A percentile compares a stretch with the other conserved stretches of the same genome.
Conservation (phyloP, 2,113 vertebrate species). For the Percopsis transmontana region DNA sequence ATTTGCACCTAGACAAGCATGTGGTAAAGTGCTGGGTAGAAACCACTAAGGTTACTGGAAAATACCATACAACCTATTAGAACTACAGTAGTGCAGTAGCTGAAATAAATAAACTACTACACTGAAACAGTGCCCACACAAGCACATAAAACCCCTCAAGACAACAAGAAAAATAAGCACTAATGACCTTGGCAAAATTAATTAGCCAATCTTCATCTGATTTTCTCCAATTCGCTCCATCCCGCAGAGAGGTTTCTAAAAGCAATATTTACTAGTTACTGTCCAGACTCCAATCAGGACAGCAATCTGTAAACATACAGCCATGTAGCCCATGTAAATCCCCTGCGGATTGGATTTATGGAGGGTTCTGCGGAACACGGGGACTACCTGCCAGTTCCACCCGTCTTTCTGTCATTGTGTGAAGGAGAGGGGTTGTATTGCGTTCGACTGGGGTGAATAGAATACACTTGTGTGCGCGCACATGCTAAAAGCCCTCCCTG, state of each 20-base stretch:
- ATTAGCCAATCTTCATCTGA: neutral
- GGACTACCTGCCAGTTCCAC: neutral
- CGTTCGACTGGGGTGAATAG: too few relatives aligned
- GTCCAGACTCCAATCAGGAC: slow-evolving; percentile 13
- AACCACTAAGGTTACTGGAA: too few relatives aligned
- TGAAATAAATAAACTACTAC: too few relatives aligned
- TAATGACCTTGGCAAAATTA: too few relatives aligned
- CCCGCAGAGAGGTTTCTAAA: neutral
- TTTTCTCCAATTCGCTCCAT: neutral
- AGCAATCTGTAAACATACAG: slow-evolving; percentile 30
- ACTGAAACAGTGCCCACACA: too few relatives aligned
- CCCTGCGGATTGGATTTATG: slow-evolving; percentile 52
- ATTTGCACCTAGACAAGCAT: too few relatives aligned
- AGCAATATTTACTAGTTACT: slow-evolving; percentile 16
- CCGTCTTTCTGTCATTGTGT: neutral
- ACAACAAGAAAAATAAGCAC: neutral
- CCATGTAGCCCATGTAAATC: slow-evolving; percentile 43
- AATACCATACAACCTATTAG: too few relatives aligned
- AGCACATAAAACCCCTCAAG: neutral
- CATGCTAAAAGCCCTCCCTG: slow-evolving; percentile 74
- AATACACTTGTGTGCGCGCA: slow-evolving; percentile 35
- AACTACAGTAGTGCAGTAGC: too few relatives aligned
- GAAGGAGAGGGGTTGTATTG: neutral
- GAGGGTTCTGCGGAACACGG: slow-evolving; percentile 20
- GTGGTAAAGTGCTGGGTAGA: too few relatives aligned